Evolutionary conservation across 1,140 invertebrate species (phyloP).

Genomic region (Carposina sasakii): DNA sequence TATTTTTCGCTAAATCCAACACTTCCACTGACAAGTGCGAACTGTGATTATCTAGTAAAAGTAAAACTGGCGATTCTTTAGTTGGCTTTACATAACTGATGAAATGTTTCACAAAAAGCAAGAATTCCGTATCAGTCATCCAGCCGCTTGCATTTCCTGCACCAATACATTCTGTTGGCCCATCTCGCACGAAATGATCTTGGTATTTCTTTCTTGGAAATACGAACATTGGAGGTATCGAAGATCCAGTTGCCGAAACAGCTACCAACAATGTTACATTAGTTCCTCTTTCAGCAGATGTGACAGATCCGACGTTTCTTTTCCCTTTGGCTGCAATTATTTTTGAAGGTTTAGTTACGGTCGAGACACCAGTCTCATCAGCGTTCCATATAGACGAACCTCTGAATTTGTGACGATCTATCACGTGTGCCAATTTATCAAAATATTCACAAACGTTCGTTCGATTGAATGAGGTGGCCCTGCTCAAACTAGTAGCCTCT

Average conservation of each 20-base stretch:
- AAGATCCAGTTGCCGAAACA: conserved; percentile 5
- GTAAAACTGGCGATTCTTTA: conserved; percentile 4
- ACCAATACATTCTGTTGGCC: neutral
- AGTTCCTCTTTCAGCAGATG: conserved; percentile 41
- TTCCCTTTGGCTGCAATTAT: conserved; percentile 33
- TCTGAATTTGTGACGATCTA: conserved; percentile 4
- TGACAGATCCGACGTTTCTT: conserved; percentile 39
- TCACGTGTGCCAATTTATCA: conserved; percentile 14
- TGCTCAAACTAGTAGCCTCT: conserved; percentile 37
- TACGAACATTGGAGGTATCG: conserved; percentile 5
- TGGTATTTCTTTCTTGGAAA: conserved; percentile 3
- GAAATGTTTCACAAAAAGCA: conserved; percentile 14
- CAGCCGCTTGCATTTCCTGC: conserved; percentile 12
- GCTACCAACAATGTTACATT: conserved; percentile 29
- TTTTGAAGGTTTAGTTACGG: conserved; percentile 20
- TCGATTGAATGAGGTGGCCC: conserved; percentile 39
- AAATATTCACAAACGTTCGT: conserved; percentile 31
- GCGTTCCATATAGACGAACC: neutral
- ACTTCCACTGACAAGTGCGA: conserved; percentile 7
- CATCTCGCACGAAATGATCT: neutral
- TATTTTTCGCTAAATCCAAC: neutral
- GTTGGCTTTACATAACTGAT: conserved; percentile 12
- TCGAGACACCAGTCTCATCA: conserved; percentile 20
- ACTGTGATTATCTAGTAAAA: conserved; percentile 13
- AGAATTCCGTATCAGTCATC: conserved; percentile 13